phyloP scores from a whole-genome alignment of 2,797 vertebrate species.

The Microctenopoma steveboyesi region DNA sequence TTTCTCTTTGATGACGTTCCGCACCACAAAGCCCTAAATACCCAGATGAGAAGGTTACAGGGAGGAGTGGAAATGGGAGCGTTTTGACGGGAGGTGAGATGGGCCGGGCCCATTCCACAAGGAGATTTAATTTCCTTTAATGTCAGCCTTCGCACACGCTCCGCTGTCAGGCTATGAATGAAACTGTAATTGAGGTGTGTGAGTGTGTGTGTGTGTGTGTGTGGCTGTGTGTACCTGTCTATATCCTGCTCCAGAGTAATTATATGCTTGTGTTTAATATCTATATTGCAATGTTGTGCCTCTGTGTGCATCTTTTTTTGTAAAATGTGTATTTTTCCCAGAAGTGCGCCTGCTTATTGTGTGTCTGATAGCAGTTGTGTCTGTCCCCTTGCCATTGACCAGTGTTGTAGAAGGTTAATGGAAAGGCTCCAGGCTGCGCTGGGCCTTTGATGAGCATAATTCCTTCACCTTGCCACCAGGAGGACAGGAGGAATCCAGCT shows the following conservation, averaged over 20 bases:
- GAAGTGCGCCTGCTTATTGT: neutral
- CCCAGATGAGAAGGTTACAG: conserved; percentile 77
- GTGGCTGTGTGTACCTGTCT: conserved; percentile 44
- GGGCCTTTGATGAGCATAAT: conserved; percentile 77
- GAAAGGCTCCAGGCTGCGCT: conserved; percentile 71
- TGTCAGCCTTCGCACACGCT: conserved; percentile 69
- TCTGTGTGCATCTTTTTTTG: neutral
- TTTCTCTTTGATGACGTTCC: conserved; percentile 79
- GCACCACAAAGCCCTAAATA: conserved; percentile 80
- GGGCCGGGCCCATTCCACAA: conserved; percentile 69
- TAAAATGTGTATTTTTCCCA: conserved; percentile 16
- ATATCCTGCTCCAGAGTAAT: conserved; percentile 48
- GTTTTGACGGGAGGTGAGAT: conserved; percentile 74
- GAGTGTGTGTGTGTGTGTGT: conserved; percentile 1
- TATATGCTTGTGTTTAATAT: conserved; percentile 32
- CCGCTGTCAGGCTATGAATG: conserved; percentile 71
- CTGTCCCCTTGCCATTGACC: conserved; percentile 60
- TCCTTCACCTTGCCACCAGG: conserved; percentile 81
- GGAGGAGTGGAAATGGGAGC: conserved; percentile 66
- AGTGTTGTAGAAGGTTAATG: conserved; percentile 76
- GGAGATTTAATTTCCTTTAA: conserved; percentile 82
- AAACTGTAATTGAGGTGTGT: conserved; percentile 71
- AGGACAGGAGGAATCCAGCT: conserved; percentile 69
- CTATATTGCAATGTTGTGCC: conserved; percentile 17
- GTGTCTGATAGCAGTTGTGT: conserved; percentile 26